Evolutionary conservation across 2,113 vertebrate species (phyloP).

Genomic region (Neogale vison): DNA sequence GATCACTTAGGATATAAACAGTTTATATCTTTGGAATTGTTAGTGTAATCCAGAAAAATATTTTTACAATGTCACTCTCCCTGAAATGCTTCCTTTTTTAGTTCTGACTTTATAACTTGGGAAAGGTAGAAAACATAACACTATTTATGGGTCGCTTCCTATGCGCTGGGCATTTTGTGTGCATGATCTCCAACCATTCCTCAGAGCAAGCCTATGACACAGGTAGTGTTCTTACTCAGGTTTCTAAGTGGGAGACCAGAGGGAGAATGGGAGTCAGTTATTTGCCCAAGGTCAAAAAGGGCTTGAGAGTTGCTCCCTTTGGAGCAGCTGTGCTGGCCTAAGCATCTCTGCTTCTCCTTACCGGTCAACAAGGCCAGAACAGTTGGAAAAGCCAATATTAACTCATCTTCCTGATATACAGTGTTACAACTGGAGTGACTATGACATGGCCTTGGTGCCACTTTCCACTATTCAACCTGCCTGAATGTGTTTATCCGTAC

Average conservation of each 20-base stretch:
- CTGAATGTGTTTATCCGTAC: neutral
- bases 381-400: neutral
- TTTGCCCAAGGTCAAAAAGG: neutral
- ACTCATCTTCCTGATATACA: neutral
- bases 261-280: neutral
- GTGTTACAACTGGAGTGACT: neutral
- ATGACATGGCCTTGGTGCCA: neutral
- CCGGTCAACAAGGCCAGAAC: neutral
- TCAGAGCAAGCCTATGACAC: neutral
- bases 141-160: neutral
- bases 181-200: neutral
- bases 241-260: neutral
- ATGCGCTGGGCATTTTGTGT: neutral
- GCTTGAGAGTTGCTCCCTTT: neutral
- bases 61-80: neutral
- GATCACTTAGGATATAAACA: constrained; percentile 67
- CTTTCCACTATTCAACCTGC: neutral
- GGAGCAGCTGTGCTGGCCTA: too few relatives aligned
- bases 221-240: neutral
- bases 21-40: constrained; percentile 63
- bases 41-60: constrained; percentile 32
- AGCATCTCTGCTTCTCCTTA: neutral
- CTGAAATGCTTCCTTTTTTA: constrained; percentile 30
- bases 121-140: neutral
- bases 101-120: neutral